phyloP scores from a whole-genome alignment of 2,888 invertebrate species.

The Syrphus vitripennis region DNA sequence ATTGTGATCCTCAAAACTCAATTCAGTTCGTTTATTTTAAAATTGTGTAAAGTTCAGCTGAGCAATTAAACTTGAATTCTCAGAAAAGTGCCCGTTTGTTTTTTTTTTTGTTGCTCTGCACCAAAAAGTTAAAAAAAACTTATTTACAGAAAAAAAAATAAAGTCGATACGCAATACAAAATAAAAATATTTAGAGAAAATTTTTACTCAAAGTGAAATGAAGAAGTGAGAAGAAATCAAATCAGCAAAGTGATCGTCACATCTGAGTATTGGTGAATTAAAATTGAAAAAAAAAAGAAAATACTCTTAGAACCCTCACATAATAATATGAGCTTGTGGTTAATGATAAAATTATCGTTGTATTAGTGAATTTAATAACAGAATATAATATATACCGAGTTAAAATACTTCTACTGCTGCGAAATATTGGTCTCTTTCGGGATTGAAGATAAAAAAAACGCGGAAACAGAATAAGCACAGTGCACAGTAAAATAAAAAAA shows the following conservation, averaged over 20 bases:
- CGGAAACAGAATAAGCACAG: slow-evolving; percentile 38
- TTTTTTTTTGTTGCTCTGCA: not conserved
- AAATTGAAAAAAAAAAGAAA: slow-evolving; percentile 23
- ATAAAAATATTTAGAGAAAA: slow-evolving; percentile 28
- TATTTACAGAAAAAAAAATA: not conserved
- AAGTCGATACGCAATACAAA: slow-evolving; percentile 26
- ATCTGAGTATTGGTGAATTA: slow-evolving; percentile 55
- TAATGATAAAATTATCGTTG: slow-evolving; percentile 52
- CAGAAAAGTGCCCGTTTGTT: not conserved
- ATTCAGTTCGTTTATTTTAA: not conserved
- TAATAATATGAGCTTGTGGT: slow-evolving; percentile 3
- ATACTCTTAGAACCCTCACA: slow-evolving; percentile 5
- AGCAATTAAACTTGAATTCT: not conserved
- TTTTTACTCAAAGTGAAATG: slow-evolving; percentile 12
- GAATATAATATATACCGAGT: not conserved
- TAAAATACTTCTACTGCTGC: too few species aligned
- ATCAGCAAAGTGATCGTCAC: slow-evolving; percentile 62
- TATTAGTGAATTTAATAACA: slow-evolving; percentile 48
- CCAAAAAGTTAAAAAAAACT: not conserved
- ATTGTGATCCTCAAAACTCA: not conserved
- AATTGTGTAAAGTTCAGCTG: not conserved
- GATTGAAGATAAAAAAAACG: slow-evolving; percentile 29
- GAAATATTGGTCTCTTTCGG: slow-evolving; percentile 43
- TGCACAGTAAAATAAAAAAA: too few species aligned
- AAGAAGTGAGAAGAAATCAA: slow-evolving; percentile 28